Evolutionary conservation across 2,888 invertebrate genomes (phyloP).

Genomic region (Acleris holmiana): DNA sequence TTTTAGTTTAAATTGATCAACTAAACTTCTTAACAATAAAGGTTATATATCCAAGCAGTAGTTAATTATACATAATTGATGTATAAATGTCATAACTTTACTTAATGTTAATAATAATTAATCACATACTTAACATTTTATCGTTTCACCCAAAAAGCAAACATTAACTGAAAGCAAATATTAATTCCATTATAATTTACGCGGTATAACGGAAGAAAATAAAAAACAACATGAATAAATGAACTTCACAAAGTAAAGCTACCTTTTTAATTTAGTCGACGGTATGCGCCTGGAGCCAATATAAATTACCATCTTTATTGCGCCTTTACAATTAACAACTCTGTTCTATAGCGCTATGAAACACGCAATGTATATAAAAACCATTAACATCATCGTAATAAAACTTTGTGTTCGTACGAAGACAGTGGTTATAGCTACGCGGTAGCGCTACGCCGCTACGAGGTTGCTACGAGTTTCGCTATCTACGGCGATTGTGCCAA

Average conservation of each 20-base stretch:
- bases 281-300: slow-evolving; percentile 12
- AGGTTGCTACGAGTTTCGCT: slow-evolving; percentile 10
- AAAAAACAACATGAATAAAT: too few relatives aligned
- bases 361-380: slow-evolving; percentile 12
- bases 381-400: too few relatives aligned
- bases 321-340: slow-evolving; percentile 17
- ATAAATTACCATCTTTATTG: slow-evolving; percentile 20
- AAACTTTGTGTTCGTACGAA: background rate
- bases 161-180: background rate
- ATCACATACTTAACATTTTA: too few relatives aligned
- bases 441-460: slow-evolving; percentile 12
- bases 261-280: background rate
- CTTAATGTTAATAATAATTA: too few relatives aligned
- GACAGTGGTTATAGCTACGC: background rate
- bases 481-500: slow-evolving; percentile 4
- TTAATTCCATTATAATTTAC: background rate
- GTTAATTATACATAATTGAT: too few relatives aligned
- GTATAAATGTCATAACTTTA: too few relatives aligned
- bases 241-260: too few relatives aligned
- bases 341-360: slow-evolving; percentile 1
- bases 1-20: too few relatives aligned
- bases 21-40: too few relatives aligned
- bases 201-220: too few relatives aligned
- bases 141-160: background rate
- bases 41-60: too few relatives aligned